Conservation (phyloP, 2,888 invertebrate species). For the Nasonia oneida region DNA sequence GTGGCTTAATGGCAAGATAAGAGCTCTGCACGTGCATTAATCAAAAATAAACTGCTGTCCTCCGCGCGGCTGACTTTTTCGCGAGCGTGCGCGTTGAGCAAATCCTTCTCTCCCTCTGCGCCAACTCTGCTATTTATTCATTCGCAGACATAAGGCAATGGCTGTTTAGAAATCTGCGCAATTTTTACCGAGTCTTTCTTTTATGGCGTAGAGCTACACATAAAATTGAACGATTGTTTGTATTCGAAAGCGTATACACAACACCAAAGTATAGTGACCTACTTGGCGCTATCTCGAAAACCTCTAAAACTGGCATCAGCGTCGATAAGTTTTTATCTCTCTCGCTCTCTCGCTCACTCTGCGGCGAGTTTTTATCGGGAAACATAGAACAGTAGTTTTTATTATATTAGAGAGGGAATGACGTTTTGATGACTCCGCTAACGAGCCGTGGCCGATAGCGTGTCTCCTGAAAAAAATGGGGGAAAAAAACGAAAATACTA, state of each 20-base stretch:
- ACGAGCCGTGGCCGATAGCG: neutral
- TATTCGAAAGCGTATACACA: neutral
- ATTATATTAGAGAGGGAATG: slow-evolving; percentile 13
- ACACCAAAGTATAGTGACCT: neutral
- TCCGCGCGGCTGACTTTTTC: slow-evolving; percentile 18
- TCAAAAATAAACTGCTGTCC: slow-evolving; percentile 16
- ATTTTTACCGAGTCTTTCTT: neutral
- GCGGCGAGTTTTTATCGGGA: neutral
- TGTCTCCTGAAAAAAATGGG: neutral
- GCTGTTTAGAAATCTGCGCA: neutral
- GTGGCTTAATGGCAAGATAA: slow-evolving; percentile 23
- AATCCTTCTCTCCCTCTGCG: neutral
- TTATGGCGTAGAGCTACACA: neutral
- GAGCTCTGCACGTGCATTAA: slow-evolving; percentile 18
- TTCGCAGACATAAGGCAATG: neutral
- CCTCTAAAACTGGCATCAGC: neutral
- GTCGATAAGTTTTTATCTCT: slow-evolving; percentile 10
- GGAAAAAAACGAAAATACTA: neutral
- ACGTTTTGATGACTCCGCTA: slow-evolving; percentile 23
- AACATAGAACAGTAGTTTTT: slow-evolving; percentile 9
- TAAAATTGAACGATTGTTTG: neutral
- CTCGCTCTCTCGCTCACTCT: too few species aligned
- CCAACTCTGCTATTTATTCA: neutral
- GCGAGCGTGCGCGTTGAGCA: neutral
- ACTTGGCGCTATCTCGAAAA: neutral